Evolutionary conservation across 2,888 invertebrate genomes (phyloP).

Genomic region (Agrotis ipsilon): DNA sequence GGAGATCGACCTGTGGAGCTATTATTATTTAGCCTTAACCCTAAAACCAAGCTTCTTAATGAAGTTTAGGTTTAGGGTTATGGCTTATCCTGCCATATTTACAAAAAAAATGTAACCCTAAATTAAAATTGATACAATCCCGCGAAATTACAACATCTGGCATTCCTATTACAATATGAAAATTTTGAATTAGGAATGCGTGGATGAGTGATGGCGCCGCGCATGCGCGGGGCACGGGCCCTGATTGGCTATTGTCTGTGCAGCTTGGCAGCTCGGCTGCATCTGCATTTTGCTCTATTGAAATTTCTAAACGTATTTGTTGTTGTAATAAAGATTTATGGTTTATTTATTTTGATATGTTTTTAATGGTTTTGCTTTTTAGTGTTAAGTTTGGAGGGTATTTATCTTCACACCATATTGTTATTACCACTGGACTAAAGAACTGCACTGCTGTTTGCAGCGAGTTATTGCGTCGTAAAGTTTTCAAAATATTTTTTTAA

Average conservation of each 20-base stretch:
- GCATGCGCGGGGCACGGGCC: slow-evolving; percentile 71
- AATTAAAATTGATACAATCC: slow-evolving; percentile 31
- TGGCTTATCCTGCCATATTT: background rate
- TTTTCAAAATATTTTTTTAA: too few relatives aligned
- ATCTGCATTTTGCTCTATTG: slow-evolving; percentile 71
- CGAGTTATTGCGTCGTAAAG: background rate
- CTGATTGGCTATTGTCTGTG: slow-evolving; percentile 86
- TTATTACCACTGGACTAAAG: background rate
- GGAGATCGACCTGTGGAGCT: too few relatives aligned
- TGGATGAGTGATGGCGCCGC: slow-evolving; percentile 78
- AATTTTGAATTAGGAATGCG: slow-evolving; percentile 74
- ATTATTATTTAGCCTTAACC: too few relatives aligned
- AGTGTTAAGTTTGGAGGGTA: slow-evolving; percentile 1
- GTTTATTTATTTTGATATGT: slow-evolving; percentile 48
- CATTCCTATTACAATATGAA: slow-evolving; percentile 59
- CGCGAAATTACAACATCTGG: slow-evolving; percentile 57
- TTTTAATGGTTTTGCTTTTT: slow-evolving; percentile 41
- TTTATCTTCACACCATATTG: slow-evolving; percentile 7
- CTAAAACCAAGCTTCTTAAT: too few relatives aligned
- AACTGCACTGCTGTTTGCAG: slow-evolving; percentile 1
- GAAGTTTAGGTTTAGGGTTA: too few relatives aligned
- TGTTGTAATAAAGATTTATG: slow-evolving; percentile 55
- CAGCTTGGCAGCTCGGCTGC: too few relatives aligned
- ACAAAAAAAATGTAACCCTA: background rate
- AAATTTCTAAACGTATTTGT: slow-evolving; percentile 46